phyloP scores from a whole-genome alignment of 2,888 invertebrate species.

The Drosophila antonietae region DNA sequence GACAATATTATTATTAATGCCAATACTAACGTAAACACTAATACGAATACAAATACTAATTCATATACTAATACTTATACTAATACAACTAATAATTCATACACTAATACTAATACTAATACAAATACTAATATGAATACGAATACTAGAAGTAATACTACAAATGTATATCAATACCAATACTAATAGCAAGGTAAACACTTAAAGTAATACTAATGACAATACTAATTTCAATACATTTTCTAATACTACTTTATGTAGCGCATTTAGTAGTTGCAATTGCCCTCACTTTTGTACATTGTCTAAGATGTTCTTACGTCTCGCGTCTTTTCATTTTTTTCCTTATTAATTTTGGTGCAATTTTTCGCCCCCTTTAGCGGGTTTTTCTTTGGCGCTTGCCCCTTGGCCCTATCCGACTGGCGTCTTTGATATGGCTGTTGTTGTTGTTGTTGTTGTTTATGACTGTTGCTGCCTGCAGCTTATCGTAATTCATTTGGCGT shows the following conservation, averaged over 20 bases:
- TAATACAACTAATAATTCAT: too few relatives aligned
- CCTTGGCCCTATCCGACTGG: conserved; percentile 21
- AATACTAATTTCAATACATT: not conserved
- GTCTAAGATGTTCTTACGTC: conserved; percentile 52
- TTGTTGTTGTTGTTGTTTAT: conserved; percentile 45
- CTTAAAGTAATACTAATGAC: not conserved
- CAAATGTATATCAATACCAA: not conserved
- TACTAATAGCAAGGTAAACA: not conserved
- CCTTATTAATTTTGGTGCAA: conserved; percentile 75
- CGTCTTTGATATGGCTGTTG: conserved; percentile 30
- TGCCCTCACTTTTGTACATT: conserved; percentile 10
- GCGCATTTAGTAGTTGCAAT: conserved; percentile 2
- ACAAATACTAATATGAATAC: not conserved
- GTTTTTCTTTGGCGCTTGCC: conserved; percentile 20
- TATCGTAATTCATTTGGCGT: conserved; percentile 74
- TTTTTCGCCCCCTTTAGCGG: conserved; percentile 68
- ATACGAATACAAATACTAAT: not conserved
- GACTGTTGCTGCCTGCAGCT: conserved; percentile 63
- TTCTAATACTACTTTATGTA: not conserved
- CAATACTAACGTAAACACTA: not conserved
- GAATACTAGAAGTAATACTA: not conserved
- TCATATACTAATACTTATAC: not conserved
- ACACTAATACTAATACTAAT: not conserved
- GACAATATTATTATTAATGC: not conserved
- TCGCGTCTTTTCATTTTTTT: conserved; percentile 43